A percentile compares a stretch with the other conserved stretches of the same genome.
Evolutionary conservation across 2,888 invertebrate genomes (phyloP).

Genomic region (Harpagoxenus sublaevis): DNA sequence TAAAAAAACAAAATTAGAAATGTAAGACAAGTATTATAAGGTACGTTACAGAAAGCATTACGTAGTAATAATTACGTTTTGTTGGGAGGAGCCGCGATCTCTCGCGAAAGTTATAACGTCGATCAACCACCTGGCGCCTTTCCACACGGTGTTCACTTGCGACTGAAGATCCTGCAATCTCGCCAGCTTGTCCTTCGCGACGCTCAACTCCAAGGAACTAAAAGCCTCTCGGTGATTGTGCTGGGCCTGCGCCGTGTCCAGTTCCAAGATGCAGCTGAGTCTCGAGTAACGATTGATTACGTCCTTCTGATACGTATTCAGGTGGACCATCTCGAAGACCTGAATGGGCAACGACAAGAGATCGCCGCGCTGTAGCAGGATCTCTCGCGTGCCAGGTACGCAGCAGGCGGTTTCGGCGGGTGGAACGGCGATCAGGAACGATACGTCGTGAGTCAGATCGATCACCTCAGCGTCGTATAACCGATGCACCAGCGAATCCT

Average conservation of each 20-base stretch:
- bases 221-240: conserved; percentile 98
- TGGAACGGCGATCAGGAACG: conserved; percentile 96
- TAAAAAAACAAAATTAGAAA: not conserved
- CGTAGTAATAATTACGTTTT: conserved; percentile 74
- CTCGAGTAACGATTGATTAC: conserved; percentile 97
- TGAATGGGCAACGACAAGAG: conserved; percentile 96
- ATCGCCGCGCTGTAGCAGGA: conserved; percentile 94
- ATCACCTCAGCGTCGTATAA: conserved; percentile 97
- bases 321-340: conserved; percentile 97
- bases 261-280: conserved; percentile 96
- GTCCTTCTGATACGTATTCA: conserved; percentile 96
- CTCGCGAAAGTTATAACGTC: conserved; percentile 97
- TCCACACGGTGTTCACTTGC: conserved; percentile 96
- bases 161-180: conserved; percentile 95
- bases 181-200: conserved; percentile 94
- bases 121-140: conserved; percentile 97
- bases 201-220: conserved; percentile 94
- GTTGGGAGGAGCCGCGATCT: conserved; percentile 88
- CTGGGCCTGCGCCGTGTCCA: conserved; percentile 96
- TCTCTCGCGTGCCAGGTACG: conserved; percentile 94
- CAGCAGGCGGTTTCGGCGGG: conserved; percentile 97
- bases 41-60: not conserved
- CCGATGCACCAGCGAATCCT: conserved; percentile 92
- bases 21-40: not conserved
- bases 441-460: conserved; percentile 96